Percentiles rank a stretch among this genome's conserved stretches.
phyloP scores from a whole-genome alignment of 64 coral and sea anemone species.

The Dendrophyllia cribrosa region DNA sequence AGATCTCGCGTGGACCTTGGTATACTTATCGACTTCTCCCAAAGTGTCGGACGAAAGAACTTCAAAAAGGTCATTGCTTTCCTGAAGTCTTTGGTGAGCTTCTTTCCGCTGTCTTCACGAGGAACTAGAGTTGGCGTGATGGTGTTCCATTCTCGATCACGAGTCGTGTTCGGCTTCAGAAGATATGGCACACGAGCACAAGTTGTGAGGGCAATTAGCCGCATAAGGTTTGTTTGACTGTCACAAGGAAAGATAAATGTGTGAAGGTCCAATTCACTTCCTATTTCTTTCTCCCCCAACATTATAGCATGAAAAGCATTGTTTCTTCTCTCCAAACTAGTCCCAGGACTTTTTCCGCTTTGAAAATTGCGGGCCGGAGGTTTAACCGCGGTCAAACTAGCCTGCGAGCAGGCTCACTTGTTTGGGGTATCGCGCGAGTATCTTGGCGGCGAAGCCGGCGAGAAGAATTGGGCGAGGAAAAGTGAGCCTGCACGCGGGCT shows the following conservation, averaged over 20 bases:
- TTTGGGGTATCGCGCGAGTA: too few species aligned
- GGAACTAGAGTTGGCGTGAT: conserved; percentile 45
- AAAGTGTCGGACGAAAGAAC: conserved; percentile 25
- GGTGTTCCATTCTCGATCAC: conserved; percentile 22
- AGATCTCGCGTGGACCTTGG: conserved; percentile 61
- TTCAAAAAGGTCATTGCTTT: conserved; percentile 45
- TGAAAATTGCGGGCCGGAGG: too few species aligned
- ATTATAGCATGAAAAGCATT: background rate
- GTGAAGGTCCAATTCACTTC: background rate
- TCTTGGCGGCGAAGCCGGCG: too few species aligned
- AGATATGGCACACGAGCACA: conserved; percentile 20
- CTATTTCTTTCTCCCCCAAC: background rate
- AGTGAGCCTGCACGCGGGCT: too few species aligned
- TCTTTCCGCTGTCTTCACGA: conserved; percentile 19
- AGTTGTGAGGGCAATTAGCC: conserved; percentile 25
- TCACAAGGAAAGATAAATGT: too few species aligned
- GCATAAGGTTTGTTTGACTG: conserved; percentile 26
- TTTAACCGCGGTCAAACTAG: too few species aligned
- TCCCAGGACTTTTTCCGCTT: too few species aligned
- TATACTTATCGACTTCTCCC: conserved; percentile 56
- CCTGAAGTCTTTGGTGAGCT: conserved; percentile 32
- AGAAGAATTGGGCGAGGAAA: too few species aligned
- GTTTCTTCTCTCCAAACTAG: too few species aligned
- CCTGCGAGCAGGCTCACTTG: too few species aligned
- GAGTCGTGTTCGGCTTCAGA: conserved; percentile 25